A percentile compares a stretch with the other conserved stretches of the same genome.
phyloP scores from a whole-genome alignment of 2,888 invertebrate genomes.

The Agonopterix arenella region DNA sequence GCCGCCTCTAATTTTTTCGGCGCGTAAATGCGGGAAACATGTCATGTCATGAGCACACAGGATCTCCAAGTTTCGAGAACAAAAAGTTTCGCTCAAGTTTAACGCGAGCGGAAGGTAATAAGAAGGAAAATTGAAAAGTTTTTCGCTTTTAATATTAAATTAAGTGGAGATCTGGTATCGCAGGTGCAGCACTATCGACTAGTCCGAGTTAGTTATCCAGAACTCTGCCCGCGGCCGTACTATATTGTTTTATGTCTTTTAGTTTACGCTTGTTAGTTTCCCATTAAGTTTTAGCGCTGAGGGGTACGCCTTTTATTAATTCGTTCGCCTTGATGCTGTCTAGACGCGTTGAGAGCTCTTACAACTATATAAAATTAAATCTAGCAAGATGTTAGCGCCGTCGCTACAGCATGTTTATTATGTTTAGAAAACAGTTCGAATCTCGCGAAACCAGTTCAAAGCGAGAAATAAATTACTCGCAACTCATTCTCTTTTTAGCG shows the following conservation, averaged over 20 bases:
- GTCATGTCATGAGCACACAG: conserved; percentile 64
- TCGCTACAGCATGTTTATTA: conserved; percentile 27
- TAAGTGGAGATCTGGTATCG: conserved; percentile 38
- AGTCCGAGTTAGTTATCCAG: conserved; percentile 11
- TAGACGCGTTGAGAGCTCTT: conserved; percentile 26
- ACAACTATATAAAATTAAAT: conserved; percentile 44
- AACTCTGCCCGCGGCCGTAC: conserved; percentile 23
- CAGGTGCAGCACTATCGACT: conserved; percentile 41
- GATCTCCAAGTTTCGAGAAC: conserved; percentile 50
- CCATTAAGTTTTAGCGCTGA: conserved; percentile 44
- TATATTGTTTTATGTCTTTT: conserved; percentile 52
- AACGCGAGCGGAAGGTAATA: conserved; percentile 42
- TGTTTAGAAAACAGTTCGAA: conserved; percentile 38
- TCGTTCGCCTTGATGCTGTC: conserved; percentile 37
- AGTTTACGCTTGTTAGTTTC: conserved; percentile 60
- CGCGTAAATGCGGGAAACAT: conserved; percentile 46
- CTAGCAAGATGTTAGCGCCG: conserved; percentile 23
- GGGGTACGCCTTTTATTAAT: conserved; percentile 45
- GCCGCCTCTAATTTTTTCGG: conserved; percentile 60
- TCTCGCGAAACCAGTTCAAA: conserved; percentile 52
- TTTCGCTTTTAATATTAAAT: conserved; percentile 53
- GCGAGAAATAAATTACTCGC: conserved; percentile 47
- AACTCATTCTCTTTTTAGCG: conserved; percentile 40
- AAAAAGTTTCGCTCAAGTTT: conserved; percentile 47
- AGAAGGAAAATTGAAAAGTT: conserved; percentile 59